Evolutionary conservation across 2,888 invertebrate species (phyloP), one percentile per base, ranked within the genome.

Genomic region (Acleris sparsana): DNA sequence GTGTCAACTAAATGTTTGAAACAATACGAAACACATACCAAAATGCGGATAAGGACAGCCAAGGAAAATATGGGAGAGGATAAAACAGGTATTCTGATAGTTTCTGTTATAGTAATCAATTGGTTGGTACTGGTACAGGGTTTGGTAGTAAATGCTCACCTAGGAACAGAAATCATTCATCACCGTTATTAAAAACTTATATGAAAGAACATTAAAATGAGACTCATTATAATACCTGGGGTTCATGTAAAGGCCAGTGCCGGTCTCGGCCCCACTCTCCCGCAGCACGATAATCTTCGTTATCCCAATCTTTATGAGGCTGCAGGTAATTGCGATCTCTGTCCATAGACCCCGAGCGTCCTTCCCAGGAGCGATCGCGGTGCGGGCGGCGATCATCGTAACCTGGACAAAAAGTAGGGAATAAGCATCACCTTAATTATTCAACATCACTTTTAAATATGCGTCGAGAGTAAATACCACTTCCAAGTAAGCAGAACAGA

Each of bases 351-450:
- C 88, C 84, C 55, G 91, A 88, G 6, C 92, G 84, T n/a, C 92
- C 89, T 70, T 93, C 93, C 94, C 94, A 94, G 18, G 94, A 93
- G 48, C 91, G 93, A 73, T 94, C 91, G 46, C 94, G 91, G 69
- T 86, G 88, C 7, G 87, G 88, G 53, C 93, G 91, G 25, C 93
- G 85, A 60, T 93, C 93, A 67, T 94, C 94, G 74, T 93, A 93
- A 69, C 90, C 93, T 83, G 84, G 33, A 70, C 73, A 62, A 61
- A 62, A 39, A 49, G 11, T 33, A 5, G 29, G 1, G 4, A 18
- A 11, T 29, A 1, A 52, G 16, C 46, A 46, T 46, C 17, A 1
- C 17, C 6, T 0, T 6, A 16, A 46, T 5, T 2, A 46, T 16
- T 46, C 17, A 0, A 39, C 13, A 11, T 11, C 33, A 33, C 33